Conservation (phyloP, 2,888 invertebrate genomes). For the Cremastobaeus sp. region DNA sequence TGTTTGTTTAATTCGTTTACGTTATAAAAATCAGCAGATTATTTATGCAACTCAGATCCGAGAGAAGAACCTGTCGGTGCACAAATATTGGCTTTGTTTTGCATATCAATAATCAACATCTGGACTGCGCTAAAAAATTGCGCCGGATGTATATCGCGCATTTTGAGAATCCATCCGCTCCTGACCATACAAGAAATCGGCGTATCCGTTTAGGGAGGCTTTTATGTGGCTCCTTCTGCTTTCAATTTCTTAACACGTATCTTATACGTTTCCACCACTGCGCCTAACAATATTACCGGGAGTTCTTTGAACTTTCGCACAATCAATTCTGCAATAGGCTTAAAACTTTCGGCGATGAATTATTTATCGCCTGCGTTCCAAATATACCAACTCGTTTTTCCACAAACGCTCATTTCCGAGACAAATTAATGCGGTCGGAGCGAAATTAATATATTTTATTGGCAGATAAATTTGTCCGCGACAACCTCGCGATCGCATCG, state of each 20-base stretch:
- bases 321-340: not conserved
- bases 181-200: slow-evolving; percentile 49
- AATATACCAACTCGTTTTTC: too few species aligned
- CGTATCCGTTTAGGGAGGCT: slow-evolving; percentile 48
- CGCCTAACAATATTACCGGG: slow-evolving; percentile 37
- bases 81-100: slow-evolving; percentile 25
- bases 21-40: not conserved
- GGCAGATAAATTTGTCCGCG: too few species aligned
- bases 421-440: too few species aligned
- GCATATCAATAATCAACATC: slow-evolving; percentile 39
- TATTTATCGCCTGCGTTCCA: too few species aligned
- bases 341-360: not conserved
- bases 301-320: slow-evolving; percentile 48
- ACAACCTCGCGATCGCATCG: too few species aligned
- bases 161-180: slow-evolving; percentile 44
- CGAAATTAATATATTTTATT: too few species aligned
- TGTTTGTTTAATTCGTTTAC: not conserved
- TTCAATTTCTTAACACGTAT: slow-evolving; percentile 61
- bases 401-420: too few species aligned
- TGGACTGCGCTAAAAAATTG: slow-evolving; percentile 33
- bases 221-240: slow-evolving; percentile 55
- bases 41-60: slow-evolving; percentile 35
- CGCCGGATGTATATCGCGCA: slow-evolving; percentile 47
- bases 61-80: not conserved
- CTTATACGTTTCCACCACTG: slow-evolving; percentile 52